Conservation (phyloP, 1,140 invertebrate genomes). For the Drosophila nannoptera region DNA sequence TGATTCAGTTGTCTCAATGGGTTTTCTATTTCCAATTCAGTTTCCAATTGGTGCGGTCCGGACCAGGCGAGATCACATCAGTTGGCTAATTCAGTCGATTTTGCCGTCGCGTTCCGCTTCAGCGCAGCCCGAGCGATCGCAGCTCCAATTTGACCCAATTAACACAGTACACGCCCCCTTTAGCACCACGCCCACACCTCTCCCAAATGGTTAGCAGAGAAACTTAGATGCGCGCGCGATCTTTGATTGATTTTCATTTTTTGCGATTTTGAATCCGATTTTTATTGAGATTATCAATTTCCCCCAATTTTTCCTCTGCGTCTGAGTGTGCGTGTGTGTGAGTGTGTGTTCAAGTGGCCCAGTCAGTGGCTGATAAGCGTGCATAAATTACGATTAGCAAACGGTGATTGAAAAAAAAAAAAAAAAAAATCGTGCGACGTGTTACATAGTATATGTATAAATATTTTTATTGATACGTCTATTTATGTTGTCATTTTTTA, state of each 20-base stretch:
- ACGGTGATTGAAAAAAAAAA: slow-evolving; percentile 53
- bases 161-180: not conserved
- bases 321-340: not conserved
- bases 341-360: slow-evolving; percentile 16
- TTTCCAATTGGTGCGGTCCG: slow-evolving; percentile 46
- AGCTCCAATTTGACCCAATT: not conserved
- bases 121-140: slow-evolving; percentile 14
- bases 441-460: slow-evolving; percentile 1
- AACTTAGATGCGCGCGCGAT: slow-evolving; percentile 5
- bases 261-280: slow-evolving; percentile 14
- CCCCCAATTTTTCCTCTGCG: slow-evolving; percentile 10
- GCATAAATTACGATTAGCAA: slow-evolving; percentile 53
- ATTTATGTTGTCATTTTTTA: no score
- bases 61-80: slow-evolving; percentile 18
- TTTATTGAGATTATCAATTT: slow-evolving; percentile 22
- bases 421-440: slow-evolving; percentile 10
- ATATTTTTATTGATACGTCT: no score
- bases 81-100: slow-evolving; percentile 25
- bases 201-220: not conserved
- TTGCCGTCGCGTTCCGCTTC: slow-evolving; percentile 27
- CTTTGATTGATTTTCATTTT: slow-evolving; percentile 27
- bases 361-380: slow-evolving; percentile 52
- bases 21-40: slow-evolving; percentile 67
- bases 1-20: slow-evolving; percentile 40
- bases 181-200: not conserved